Evolutionary conservation across 1,140 invertebrate species (phyloP).

Genomic region (Parasteatoda tepidariorum): DNA sequence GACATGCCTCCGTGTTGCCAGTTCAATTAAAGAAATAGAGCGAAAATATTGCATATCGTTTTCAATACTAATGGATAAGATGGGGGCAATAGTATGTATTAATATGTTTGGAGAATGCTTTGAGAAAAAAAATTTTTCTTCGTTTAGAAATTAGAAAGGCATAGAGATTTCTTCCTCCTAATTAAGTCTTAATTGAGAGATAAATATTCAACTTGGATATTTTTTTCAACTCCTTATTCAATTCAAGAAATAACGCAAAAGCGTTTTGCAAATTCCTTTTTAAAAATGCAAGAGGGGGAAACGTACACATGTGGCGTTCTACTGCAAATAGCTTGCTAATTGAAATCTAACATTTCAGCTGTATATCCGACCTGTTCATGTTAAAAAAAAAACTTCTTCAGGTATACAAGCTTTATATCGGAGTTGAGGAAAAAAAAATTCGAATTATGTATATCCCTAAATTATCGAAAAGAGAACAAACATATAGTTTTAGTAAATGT

Average conservation of each 20-base stretch:
- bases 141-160: conserved; percentile 55
- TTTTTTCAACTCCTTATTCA: conserved; percentile 49
- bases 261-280: conserved; percentile 52
- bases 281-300: conserved; percentile 48
- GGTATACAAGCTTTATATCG: conserved; percentile 14
- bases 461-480: conserved; percentile 57
- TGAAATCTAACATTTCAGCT: conserved; percentile 59
- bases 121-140: conserved; percentile 35
- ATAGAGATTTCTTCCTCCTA: conserved; percentile 56
- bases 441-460: conserved; percentile 60
- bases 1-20: conserved; percentile 43
- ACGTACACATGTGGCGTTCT: conserved; percentile 33
- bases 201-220: conserved; percentile 51
- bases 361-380: conserved; percentile 11
- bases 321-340: conserved; percentile 58
- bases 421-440: conserved; percentile 28
- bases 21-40: conserved; percentile 61
- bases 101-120: conserved; percentile 50
- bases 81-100: conserved; percentile 31
- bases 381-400: conserved; percentile 26
- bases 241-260: conserved; percentile 58
- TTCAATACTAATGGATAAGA: conserved; percentile 59
- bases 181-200: conserved; percentile 60
- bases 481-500: conserved; percentile 59
- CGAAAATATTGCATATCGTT: conserved; percentile 53